phyloP scores from a whole-genome alignment of 2,113 vertebrate species.

The Microtus montanus region DNA sequence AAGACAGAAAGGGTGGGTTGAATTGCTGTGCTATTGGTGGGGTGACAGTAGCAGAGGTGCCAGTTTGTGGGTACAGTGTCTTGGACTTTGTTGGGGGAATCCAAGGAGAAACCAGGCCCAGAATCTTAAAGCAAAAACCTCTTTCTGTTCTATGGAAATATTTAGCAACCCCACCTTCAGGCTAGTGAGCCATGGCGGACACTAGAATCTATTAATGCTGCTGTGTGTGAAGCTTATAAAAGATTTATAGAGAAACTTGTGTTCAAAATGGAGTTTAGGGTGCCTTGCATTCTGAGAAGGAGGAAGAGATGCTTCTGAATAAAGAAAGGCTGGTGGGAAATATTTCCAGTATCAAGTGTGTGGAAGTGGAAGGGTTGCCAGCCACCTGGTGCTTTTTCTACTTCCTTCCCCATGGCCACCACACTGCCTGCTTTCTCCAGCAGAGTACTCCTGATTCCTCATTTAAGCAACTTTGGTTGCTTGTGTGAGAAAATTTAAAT shows the following conservation, averaged over 20 bases:
- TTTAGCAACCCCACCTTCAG: constrained; percentile 73
- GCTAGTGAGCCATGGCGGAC: constrained; percentile 70
- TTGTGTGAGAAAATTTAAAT: constrained; percentile 38
- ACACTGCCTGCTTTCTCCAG: background rate
- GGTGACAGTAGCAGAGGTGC: constrained; percentile 1
- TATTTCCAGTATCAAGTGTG: background rate
- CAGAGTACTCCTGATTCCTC: background rate
- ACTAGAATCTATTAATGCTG: constrained; percentile 73
- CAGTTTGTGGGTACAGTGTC: constrained; percentile 53
- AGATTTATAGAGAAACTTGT: constrained; percentile 82
- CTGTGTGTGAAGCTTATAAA: constrained; percentile 80
- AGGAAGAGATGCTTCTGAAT: constrained; percentile 68
- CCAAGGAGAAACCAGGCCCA: constrained; percentile 32
- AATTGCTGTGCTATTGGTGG: constrained; percentile 6
- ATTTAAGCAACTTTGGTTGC: constrained; percentile 34
- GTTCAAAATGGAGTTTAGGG: constrained; percentile 77
- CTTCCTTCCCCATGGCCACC: background rate
- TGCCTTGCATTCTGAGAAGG: constrained; percentile 75
- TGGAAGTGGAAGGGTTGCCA: constrained; percentile 13
- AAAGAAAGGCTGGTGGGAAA: constrained; percentile 37
- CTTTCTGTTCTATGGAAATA: constrained; percentile 74
- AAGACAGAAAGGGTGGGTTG: constrained; percentile 5
- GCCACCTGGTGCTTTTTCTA: background rate
- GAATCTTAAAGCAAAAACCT: constrained; percentile 61
- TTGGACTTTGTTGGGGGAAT: constrained; percentile 37